Conservation (phyloP, 2,113 vertebrate genomes). For the Loxodonta africana region DNA sequence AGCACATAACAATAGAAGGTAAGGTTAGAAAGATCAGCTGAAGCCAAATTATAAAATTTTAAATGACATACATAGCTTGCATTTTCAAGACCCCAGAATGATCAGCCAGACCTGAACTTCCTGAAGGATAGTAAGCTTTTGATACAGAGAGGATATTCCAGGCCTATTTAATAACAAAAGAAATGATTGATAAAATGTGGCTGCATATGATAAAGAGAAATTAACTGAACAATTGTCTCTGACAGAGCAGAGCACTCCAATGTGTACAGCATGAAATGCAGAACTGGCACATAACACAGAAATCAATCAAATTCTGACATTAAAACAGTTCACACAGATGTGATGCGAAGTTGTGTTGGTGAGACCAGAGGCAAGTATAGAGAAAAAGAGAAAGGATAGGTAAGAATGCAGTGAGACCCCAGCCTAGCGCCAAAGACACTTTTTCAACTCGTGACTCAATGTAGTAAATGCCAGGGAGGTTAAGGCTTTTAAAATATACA, state of each 20-base stretch:
- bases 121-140: not conserved
- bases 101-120: not conserved
- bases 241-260: not conserved
- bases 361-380: not conserved
- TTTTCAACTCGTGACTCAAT: not conserved
- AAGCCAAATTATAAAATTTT: not conserved
- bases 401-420: not conserved
- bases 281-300: not conserved
- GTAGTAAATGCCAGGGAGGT: not conserved
- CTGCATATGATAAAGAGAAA: not conserved
- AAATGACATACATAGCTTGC: not conserved
- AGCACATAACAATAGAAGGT: not conserved
- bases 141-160: not conserved
- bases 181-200: not conserved
- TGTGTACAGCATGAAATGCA: conserved; percentile 7
- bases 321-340: not conserved
- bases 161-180: not conserved
- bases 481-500: not conserved
- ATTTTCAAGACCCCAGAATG: not conserved
- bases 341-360: not conserved
- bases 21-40: not conserved
- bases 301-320: not conserved
- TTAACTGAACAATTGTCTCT: not conserved
- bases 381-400: not conserved
- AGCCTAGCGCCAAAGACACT: not conserved